Evolutionary conservation across 2,888 invertebrate species (phyloP).

Genomic region (Enchytraeus crypticus): DNA sequence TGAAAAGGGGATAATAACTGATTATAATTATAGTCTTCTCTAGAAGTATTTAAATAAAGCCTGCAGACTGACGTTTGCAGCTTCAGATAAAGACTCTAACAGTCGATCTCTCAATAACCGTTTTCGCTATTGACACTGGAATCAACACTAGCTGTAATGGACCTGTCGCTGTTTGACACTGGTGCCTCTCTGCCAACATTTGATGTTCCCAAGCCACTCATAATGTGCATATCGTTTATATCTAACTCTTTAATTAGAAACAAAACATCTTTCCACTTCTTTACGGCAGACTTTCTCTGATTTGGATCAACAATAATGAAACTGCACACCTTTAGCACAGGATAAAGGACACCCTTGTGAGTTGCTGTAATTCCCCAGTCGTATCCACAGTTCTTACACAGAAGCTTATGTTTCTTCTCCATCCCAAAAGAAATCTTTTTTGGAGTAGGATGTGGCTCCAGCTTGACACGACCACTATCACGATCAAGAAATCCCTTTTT

Average conservation of each 20-base stretch:
- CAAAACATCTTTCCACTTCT: conserved; percentile 28
- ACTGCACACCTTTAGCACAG: conserved; percentile 19
- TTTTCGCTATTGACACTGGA: no score
- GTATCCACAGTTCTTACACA: conserved; percentile 24
- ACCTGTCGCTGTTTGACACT: no score
- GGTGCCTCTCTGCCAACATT: no score
- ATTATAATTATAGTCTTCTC: no score
- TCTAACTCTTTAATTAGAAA: conserved; percentile 19
- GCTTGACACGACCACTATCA: conserved; percentile 25
- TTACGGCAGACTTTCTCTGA: neutral
- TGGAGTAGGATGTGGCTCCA: conserved; percentile 14
- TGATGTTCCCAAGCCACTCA: no score
- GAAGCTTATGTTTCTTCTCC: conserved; percentile 22
- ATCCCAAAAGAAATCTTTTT: conserved; percentile 10
- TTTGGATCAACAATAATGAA: conserved; percentile 20
- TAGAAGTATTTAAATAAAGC: no score
- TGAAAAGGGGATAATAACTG: no score
- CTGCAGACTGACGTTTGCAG: no score
- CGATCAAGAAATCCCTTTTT: no score
- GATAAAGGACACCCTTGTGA: conserved; percentile 21
- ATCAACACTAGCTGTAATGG: no score
- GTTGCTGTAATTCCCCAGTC: conserved; percentile 24
- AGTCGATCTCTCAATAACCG: no score
- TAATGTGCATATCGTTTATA: conserved; percentile 4
- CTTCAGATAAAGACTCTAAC: no score